Evolutionary conservation across 2,113 vertebrate genomes (phyloP), one percentile per base, ranked within the genome.

Genomic region (Muscicapa adusta): DNA sequence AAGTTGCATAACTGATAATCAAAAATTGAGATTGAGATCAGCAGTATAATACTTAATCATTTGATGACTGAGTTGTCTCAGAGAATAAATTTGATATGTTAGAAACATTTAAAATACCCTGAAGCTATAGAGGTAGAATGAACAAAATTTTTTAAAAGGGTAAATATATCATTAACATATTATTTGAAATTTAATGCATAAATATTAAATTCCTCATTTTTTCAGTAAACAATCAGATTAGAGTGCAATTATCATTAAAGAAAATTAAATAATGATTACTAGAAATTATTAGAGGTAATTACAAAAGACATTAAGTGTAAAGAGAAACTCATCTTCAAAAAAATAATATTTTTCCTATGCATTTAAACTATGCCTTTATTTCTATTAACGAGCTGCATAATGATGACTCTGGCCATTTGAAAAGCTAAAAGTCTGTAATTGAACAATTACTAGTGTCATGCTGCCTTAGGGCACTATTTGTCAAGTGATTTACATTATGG

Each of bases 401-500:
- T 97, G 97, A 98, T 85, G 78, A 80, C 75, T 96, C 85, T 92
- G 96, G 95, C 93, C 96, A 97, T 98, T 97, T 97, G 88, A 98
- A 97, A 88, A 97, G 82, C 93, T 97, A 95, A 92, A 98, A 98
- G 96, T 98, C 98, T 96, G 85, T 98, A 98, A 98, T 97, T 97
- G 97, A 98, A 97, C 97, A 98, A 98, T 98, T 98, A 98, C 97
- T 97, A 97, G 91, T 96, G 96, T 95, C 96, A 97, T 79, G 92
- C 61, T 96, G 96, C 97, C 98, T 98, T 95, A 97, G 96, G 97
- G 96, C 94, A 97, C 97, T 98, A 98, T 98, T 98, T 98, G 88
- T 98, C 98, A 98, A 97, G 97, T 97, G 97, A 98, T 96, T 98
- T 98, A 98, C 98, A 97, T 96, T 96, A 98, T 96, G 96, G 94